These are phyloP conservation scores for Python bivittatus DNA, from an alignment of 2,113 vertebrate genomes.

Conservation along the genomic window DNA sequence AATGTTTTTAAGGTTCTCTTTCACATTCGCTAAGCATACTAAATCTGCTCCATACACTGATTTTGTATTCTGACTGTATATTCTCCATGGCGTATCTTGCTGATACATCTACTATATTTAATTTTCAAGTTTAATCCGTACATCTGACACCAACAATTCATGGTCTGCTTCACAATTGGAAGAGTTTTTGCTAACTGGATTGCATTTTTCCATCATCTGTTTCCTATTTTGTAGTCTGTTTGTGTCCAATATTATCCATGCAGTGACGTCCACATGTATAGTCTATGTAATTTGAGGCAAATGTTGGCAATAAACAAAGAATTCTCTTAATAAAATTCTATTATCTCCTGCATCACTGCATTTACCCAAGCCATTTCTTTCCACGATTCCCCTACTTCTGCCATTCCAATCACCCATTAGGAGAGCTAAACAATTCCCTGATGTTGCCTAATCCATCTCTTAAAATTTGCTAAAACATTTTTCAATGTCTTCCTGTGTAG, in stretches of 20 bases:
- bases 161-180: background rate
- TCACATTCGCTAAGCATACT: too few species aligned
- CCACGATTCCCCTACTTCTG: background rate
- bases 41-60: background rate
- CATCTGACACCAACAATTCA: background rate
- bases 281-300: background rate
- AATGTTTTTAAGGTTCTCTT: background rate
- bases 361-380: background rate
- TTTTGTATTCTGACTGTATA: background rate
- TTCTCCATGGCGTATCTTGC: background rate
- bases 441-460: background rate
- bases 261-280: background rate
- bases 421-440: background rate
- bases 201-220: background rate
- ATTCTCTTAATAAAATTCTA: background rate
- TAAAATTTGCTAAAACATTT: background rate
- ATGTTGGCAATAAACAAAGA: background rate
- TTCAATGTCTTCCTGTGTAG: background rate
- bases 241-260: background rate
- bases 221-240: background rate
- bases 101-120: background rate
- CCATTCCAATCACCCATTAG: background rate
- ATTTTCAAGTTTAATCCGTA: background rate
- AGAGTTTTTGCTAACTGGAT: background rate
- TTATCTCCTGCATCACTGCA: background rate